Base-by-base conservation (phyloP, 35 echinoderm and acorn worm genomes). In the Eucidaris tribuloides region DNA sequence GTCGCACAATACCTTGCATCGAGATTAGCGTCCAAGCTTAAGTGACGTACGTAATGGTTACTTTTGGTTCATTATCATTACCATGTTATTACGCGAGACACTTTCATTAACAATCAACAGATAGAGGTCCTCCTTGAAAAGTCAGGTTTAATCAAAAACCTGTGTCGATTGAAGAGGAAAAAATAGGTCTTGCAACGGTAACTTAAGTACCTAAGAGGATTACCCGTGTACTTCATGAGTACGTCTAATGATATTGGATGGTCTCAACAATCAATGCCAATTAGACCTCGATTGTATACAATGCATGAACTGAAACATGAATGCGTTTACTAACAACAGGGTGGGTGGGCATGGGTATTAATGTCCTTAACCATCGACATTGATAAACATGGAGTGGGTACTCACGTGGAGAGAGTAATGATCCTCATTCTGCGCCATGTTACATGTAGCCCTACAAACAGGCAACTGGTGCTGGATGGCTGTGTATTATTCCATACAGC, bases 341-440 rank as follows among this genome's bases (percentile, higher is more conserved):
- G 68, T 74, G 68, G 68, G 68, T 74, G 68, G 33, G 33, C 68
- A 2, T 19, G 36, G 37, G 68, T 74, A 74, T 74, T 74, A 33
- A 74, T 74, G 68, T 74, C 68, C 37, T 33, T 64, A 31, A 33
- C 61, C 28, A 64, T 64, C 61, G 61, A 64, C 61, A 64, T 5
- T 35, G 28, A 37, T 29, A 71, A 15, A 71, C 20, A 1, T 42
- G 9, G 36, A 44, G 3, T 13, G 18, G 29, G 24, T 15, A 74
- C 68, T 74, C 40, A 74, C 68, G 37, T 74, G 68, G 68, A 44
- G n/a, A 74, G 37, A 41, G 68, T 74, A 74, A 36, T 41, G 27
- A 74, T 74, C 68, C 68, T 74, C 68, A 74, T 74, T 42, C 17
- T 74, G 68, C 68, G 68, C 68, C 68, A 74, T 74, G 68, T 74